Conservation (phyloP, 2,797 vertebrate species). For the Meriones psammophilus region DNA sequence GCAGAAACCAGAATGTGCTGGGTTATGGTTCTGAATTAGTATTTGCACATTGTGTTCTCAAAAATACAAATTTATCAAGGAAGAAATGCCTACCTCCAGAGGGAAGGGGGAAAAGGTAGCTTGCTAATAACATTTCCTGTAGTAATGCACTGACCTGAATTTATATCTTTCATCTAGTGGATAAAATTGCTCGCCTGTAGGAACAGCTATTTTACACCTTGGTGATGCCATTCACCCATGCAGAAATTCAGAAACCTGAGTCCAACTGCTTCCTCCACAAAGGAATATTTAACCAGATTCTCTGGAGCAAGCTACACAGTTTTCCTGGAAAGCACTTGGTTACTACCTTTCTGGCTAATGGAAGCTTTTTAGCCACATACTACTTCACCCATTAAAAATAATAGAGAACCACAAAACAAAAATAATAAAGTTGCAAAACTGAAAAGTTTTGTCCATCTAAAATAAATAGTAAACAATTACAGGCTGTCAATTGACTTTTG, state of each 20-base stretch:
- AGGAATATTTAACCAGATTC: constrained; percentile 65
- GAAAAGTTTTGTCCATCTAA: neutral
- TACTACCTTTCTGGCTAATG: constrained; percentile 19
- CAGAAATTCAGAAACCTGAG: constrained; percentile 57
- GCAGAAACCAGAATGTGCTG: neutral
- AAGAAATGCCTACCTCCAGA: neutral
- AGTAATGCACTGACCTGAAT: constrained; percentile 73
- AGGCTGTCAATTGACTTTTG: neutral
- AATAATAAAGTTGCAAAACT: neutral
- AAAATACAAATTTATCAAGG: constrained; percentile 31
- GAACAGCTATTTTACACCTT: constrained; percentile 64
- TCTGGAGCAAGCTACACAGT: constrained; percentile 25
- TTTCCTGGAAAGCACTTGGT: neutral
- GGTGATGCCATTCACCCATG: constrained; percentile 49
- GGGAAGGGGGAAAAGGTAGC: neutral
- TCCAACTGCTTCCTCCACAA: neutral
- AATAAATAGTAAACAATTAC: neutral
- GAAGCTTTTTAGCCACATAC: neutral
- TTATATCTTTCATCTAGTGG: constrained; percentile 70
- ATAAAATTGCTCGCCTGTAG: constrained; percentile 64
- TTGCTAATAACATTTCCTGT: constrained; percentile 66
- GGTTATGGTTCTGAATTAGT: neutral
- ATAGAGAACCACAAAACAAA: constrained; percentile 19
- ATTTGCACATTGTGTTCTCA: constrained; percentile 22
- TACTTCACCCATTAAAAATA: neutral